Base-by-base conservation (phyloP, 2,888 invertebrate genomes). In the Leptura quadrifasciata region DNA sequence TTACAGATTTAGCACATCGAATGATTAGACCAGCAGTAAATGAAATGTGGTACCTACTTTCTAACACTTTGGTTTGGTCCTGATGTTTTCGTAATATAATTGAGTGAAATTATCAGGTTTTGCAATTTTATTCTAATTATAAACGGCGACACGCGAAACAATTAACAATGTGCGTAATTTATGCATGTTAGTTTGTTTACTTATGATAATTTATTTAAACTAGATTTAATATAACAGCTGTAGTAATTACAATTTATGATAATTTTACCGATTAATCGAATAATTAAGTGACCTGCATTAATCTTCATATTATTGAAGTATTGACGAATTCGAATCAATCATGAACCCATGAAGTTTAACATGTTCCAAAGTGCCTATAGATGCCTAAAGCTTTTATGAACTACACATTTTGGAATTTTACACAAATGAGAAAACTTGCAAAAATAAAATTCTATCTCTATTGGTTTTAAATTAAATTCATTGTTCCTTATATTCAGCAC, bases 161-260 rank as follows among this genome's bases (percentile, higher is more conserved):
- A 31, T 31, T 8, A 39, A 39, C 12, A 15, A 39, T 39, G 3
- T 39, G 39, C 12, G 39, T 39, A 15, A 10, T 39, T 39, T 15
- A 12, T 39, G 15, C 15, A 39, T 12, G 8, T n/a, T 39, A 39
- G 12, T 39, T 39, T 6, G 12, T 39, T 10, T 15, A 39, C 8
- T 15, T 6, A 31, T 39, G 10, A 9, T 15, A n/a, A 47, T 15
- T 5, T 47, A 47, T 5, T 6, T 15, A 31, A 31, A n/a, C n/a
- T 12, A 0, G n/a, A 15, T 3, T 47, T n/a, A n/a, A n/a, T 15
- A 47, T 47, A 47, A 47, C 6, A n/a, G 15, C 47, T 47, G 47
- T n/a, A 47, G n/a, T 47, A 47, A 47, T 47, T 47, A n/a, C 15
- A 47, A n/a, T 47, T 47, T 47, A 47, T 47, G 47, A n/a, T 47